phyloP scores from a whole-genome alignment of 2,113 vertebrate genomes.

The Rynchops niger region DNA sequence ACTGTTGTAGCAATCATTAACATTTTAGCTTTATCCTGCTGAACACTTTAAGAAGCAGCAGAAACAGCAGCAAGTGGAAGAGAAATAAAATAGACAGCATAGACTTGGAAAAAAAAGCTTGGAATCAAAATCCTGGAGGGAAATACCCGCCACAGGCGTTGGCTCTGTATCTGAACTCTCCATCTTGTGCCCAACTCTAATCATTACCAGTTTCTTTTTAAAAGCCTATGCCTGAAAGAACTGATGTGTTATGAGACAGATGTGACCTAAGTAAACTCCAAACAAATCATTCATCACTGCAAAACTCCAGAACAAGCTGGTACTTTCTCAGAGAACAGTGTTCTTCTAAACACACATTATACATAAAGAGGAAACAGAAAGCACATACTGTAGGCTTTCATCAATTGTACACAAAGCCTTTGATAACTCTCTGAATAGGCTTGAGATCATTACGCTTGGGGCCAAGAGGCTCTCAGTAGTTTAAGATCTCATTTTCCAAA shows the following conservation, averaged over 20 bases:
- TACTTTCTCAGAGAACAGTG: background rate
- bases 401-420: conserved; percentile 45
- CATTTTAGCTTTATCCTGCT: background rate
- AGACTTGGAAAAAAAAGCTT: background rate
- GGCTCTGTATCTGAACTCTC: background rate
- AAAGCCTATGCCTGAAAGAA: conserved; percentile 10
- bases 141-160: background rate
- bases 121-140: background rate
- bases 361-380: conserved; percentile 36
- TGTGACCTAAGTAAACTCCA: conserved; percentile 38
- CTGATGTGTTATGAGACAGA: conserved; percentile 1
- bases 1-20: background rate
- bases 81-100: background rate
- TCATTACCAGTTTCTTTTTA: background rate
- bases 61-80: background rate
- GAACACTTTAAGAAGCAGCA: background rate
- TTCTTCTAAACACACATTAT: conserved; percentile 19
- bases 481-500: conserved; percentile 32
- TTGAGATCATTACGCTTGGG: background rate
- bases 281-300: conserved; percentile 35
- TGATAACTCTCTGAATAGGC: conserved; percentile 3
- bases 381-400: conserved; percentile 35
- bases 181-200: background rate
- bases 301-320: conserved; percentile 16
- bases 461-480: background rate